These are phyloP conservation scores for Macrostomum cliftonense DNA, from an alignment of 2,888 invertebrate genomes.

Conservation along the genomic window DNA sequence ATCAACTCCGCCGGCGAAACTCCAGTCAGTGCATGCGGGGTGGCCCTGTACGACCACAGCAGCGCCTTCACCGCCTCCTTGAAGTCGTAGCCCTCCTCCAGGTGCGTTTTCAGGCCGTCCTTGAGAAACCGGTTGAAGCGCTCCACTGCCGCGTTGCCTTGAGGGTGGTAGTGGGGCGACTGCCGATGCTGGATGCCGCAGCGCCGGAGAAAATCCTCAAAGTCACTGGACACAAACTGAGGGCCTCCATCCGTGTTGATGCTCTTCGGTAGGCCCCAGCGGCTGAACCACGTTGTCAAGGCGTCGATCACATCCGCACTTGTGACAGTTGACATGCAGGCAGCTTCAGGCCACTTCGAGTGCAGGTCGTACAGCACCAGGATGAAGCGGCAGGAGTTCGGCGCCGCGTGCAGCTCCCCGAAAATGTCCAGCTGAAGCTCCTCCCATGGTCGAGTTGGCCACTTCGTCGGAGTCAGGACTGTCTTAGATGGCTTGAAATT, in stretches of 20 bases:
- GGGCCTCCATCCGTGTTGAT: background rate
- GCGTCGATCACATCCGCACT: background rate
- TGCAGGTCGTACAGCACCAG: constrained; percentile 1
- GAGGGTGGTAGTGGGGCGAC: background rate
- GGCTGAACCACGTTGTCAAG: constrained; percentile 1
- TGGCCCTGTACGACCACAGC: background rate
- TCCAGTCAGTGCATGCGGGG: constrained; percentile 1
- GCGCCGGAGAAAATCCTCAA: background rate
- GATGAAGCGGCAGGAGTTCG: background rate
- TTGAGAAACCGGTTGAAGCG: constrained; percentile 2
- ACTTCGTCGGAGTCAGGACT: background rate
- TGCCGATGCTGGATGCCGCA: constrained; percentile 1
- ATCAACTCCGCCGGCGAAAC: constrained; percentile 4
- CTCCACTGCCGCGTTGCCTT: background rate
- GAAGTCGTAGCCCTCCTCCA: constrained; percentile 1
- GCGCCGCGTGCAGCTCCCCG: background rate
- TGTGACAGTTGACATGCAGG: background rate
- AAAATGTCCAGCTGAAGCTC: constrained; percentile 1
- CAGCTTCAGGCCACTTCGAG: constrained; percentile 2
- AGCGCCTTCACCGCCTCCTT: background rate
- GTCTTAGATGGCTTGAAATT: background rate
- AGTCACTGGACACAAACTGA: constrained; percentile 2
- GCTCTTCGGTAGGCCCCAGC: constrained; percentile 2
- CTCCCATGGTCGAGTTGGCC: constrained; percentile 2
- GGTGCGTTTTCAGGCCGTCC: background rate